A percentile compares a stretch with the other conserved stretches of the same genome.
Evolutionary conservation across 2,888 invertebrate species (phyloP).

Genomic region (Drosophila putrida): DNA sequence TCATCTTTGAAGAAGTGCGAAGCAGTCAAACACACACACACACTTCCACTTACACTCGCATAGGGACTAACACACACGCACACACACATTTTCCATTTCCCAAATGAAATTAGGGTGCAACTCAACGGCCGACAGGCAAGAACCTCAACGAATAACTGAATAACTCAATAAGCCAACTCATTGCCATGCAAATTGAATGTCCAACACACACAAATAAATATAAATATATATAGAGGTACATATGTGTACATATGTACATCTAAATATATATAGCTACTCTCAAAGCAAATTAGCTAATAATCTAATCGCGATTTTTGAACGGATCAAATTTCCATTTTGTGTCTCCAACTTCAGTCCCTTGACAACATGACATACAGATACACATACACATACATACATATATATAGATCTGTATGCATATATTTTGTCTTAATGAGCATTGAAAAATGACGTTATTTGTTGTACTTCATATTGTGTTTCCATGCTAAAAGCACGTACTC

Average conservation of each 20-base stretch:
- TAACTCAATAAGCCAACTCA: conserved; percentile 60
- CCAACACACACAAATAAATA: conserved; percentile 11
- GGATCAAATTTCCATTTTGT: conserved; percentile 2
- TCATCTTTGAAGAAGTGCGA: conserved; percentile 61
- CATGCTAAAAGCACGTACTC: conserved; percentile 16
- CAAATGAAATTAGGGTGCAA: conserved; percentile 63
- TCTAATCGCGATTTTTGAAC: conserved; percentile 4
- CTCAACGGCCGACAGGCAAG: conserved; percentile 18
- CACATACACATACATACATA: neutral
- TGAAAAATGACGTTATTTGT: conserved; percentile 1
- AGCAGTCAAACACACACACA: neutral
- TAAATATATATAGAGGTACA: neutral
- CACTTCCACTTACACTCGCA: neutral
- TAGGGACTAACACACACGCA: neutral
- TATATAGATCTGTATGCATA: neutral
- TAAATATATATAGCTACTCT: neutral
- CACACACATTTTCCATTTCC: conserved; percentile 28
- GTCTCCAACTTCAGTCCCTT: neutral
- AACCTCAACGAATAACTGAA: conserved; percentile 47
- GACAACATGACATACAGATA: neutral
- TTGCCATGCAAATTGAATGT: conserved; percentile 64
- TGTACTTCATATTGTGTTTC: neutral
- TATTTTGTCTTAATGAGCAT: conserved; percentile 1
- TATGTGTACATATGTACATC: neutral
- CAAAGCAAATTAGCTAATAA: conserved; percentile 7